Conservation (phyloP, 2,888 invertebrate genomes). For the Drosophila peninsularis region DNA sequence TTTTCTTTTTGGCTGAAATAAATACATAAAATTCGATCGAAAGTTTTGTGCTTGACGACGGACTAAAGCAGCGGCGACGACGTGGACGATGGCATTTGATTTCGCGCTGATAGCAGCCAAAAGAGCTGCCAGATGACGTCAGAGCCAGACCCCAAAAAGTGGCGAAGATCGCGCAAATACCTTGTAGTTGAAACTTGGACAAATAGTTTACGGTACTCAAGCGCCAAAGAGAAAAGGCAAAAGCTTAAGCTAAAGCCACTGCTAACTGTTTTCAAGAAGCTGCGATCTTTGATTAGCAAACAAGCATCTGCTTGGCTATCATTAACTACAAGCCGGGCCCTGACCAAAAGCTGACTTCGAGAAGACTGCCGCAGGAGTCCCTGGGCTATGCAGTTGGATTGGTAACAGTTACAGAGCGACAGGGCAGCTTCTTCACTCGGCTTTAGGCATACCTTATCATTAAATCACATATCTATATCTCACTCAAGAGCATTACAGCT, state of each 20-base stretch:
- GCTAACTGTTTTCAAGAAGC: conserved; percentile 73
- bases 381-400: neutral
- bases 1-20: conserved; percentile 61
- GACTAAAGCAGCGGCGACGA: conserved; percentile 35
- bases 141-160: conserved; percentile 6
- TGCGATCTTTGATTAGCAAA: conserved; percentile 76
- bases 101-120: conserved; percentile 72
- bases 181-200: conserved; percentile 75
- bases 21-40: conserved; percentile 81
- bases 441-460: neutral
- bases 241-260: conserved; percentile 28
- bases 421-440: neutral
- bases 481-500: conserved; percentile 43
- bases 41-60: conserved; percentile 77
- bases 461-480: neutral
- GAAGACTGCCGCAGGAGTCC: conserved; percentile 14
- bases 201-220: conserved; percentile 78
- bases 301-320: conserved; percentile 65
- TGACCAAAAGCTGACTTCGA: conserved; percentile 55
- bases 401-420: neutral
- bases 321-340: conserved; percentile 60
- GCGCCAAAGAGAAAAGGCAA: neutral
- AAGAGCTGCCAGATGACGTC: conserved; percentile 59
- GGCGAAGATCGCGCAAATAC: conserved; percentile 28
- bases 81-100: conserved; percentile 72